Conservation (phyloP, 2,888 invertebrate species). For the Lissonota sp. region DNA sequence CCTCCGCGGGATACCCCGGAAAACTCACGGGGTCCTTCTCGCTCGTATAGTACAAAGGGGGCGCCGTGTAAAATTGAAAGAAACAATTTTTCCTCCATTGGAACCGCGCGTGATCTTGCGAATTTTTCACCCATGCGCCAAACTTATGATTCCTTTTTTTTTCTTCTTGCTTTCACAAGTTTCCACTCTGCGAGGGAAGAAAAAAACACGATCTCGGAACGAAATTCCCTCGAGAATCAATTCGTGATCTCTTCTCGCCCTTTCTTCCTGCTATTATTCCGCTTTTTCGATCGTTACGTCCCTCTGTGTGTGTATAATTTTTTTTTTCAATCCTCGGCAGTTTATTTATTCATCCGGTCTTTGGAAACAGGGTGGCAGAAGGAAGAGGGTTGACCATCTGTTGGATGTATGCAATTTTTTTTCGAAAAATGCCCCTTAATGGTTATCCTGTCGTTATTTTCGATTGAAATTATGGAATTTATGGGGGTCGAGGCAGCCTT, state of each 20-base stretch:
- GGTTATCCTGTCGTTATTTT: too few species aligned
- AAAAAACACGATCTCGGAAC: constrained; percentile 12
- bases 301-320: too few species aligned
- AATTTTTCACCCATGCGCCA: constrained; percentile 54
- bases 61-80: constrained; percentile 71
- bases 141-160: constrained; percentile 26
- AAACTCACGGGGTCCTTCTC: constrained; percentile 41
- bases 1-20: constrained; percentile 50
- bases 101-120: constrained; percentile 67
- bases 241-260: constrained; percentile 28
- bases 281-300: too few species aligned
- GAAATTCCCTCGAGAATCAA: constrained; percentile 57
- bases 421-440: too few species aligned
- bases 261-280: constrained; percentile 11
- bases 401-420: neutral
- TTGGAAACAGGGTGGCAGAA: neutral
- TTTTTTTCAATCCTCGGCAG: neutral
- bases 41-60: constrained; percentile 72
- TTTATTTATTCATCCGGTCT: neutral
- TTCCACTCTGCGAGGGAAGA: constrained; percentile 32
- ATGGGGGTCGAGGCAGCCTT: too few species aligned
- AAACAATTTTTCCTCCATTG: constrained; percentile 51
- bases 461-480: too few species aligned
- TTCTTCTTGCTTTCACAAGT: constrained; percentile 13
- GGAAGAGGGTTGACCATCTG: neutral